These are phyloP conservation scores for Calliphora vomitoria DNA, from an alignment of 2,888 invertebrate genomes.

Conservation along the genomic window DNA sequence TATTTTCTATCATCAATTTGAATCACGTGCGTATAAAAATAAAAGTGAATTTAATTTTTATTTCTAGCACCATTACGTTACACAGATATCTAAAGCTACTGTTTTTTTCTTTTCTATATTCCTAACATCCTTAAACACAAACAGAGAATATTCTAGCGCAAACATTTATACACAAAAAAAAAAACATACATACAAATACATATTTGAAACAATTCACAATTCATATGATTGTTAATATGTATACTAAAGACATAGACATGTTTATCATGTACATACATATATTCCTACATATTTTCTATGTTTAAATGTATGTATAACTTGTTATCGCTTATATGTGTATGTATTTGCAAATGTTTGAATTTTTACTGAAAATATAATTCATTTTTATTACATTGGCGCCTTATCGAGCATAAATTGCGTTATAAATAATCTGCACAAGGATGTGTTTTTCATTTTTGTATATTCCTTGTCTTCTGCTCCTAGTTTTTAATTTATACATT, in stretches of 20 bases:
- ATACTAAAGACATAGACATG: background rate
- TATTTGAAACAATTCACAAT: conserved; percentile 34
- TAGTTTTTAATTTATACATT: conserved; percentile 24
- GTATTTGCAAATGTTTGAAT: background rate
- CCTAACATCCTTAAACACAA: background rate
- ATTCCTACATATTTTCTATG: background rate
- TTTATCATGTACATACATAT: background rate
- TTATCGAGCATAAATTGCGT: conserved; percentile 73
- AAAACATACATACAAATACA: background rate
- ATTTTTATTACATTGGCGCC: conserved; percentile 75
- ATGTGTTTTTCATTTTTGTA: conserved; percentile 4
- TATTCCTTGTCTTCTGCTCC: background rate
- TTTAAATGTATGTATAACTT: background rate
- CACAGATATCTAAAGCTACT: background rate
- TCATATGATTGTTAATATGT: conserved; percentile 10
- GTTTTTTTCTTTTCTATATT: background rate
- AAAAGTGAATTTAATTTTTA: conserved; percentile 55
- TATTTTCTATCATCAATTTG: conserved; percentile 47
- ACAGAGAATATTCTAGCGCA: background rate
- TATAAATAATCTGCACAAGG: conserved; percentile 50
- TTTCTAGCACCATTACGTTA: background rate
- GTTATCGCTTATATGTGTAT: conserved; percentile 10
- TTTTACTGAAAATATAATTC: conserved; percentile 62
- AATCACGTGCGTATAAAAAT: conserved; percentile 48
- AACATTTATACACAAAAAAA: background rate